Conservation (phyloP, 1,140 invertebrate species). For the Sycophaga agraensis region DNA sequence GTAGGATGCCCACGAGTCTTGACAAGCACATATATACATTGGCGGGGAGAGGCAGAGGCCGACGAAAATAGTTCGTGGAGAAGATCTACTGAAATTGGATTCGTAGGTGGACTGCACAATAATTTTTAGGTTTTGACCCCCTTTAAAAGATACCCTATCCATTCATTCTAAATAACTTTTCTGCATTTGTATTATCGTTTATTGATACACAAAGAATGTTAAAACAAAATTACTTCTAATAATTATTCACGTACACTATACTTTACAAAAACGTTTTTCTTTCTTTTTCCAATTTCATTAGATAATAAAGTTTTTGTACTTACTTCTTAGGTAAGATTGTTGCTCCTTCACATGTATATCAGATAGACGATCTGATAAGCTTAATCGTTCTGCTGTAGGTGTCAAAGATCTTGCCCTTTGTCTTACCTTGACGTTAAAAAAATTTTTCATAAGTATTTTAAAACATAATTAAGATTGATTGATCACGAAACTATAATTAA, state of each 20-base stretch:
- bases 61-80: constrained; percentile 42
- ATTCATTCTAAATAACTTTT: too few species aligned
- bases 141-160: too few species aligned
- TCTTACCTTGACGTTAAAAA: constrained; percentile 2
- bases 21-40: not conserved
- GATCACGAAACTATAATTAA: not conserved
- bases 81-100: constrained; percentile 27
- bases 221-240: too few species aligned
- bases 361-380: constrained; percentile 20
- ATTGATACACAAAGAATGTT: too few species aligned
- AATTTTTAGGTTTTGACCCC: constrained; percentile 25
- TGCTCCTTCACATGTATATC: constrained; percentile 22
- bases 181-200: too few species aligned
- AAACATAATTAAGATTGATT: not conserved
- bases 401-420: constrained; percentile 25
- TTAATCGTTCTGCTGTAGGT: constrained; percentile 16
- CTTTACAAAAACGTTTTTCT: too few species aligned
- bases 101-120: constrained; percentile 29
- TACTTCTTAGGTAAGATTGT: constrained; percentile 24
- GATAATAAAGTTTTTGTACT: not conserved
- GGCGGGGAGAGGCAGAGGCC: constrained; percentile 9
- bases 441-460: not conserved
- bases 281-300: not conserved
- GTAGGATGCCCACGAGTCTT: constrained; percentile 8
- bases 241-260: too few species aligned